Conservation (phyloP, 2,888 invertebrate genomes). For the Vesta saturnalis region DNA sequence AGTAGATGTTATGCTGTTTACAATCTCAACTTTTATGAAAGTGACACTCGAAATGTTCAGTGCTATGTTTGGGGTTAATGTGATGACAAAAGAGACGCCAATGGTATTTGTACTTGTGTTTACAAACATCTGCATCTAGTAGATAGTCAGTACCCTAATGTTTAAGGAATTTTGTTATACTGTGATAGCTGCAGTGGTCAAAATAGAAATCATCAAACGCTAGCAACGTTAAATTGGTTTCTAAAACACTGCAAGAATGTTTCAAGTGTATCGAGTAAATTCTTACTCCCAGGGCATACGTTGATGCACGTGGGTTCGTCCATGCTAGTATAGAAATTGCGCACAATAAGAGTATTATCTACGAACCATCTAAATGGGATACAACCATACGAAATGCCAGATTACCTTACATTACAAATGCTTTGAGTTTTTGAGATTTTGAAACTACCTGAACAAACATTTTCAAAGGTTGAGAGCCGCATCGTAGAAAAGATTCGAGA, state of each 20-base stretch:
- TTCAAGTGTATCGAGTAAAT: background rate
- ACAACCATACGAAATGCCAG: background rate
- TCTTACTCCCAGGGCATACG: background rate
- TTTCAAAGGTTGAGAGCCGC: background rate
- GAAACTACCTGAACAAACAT: background rate
- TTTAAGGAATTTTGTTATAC: too few species aligned
- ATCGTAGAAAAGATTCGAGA: background rate
- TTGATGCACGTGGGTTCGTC: background rate
- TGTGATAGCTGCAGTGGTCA: too few species aligned
- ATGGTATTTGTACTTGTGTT: too few species aligned
- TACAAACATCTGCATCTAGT: background rate
- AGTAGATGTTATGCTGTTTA: too few species aligned
- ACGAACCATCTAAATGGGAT: constrained; percentile 1
- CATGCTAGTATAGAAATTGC: background rate
- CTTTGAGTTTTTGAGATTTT: background rate
- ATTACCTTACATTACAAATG: background rate
- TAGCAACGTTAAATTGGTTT: background rate
- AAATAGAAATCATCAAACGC: too few species aligned
- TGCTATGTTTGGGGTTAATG: background rate
- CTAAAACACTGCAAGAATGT: background rate
- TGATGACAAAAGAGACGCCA: background rate
- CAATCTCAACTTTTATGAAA: too few species aligned
- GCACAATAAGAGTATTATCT: background rate
- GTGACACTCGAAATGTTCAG: too few species aligned
- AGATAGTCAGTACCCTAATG: too few species aligned